Percentiles rank a stretch among this genome's conserved stretches.
Conservation (phyloP, 2,797 vertebrate species). For the Malurus splendens region DNA sequence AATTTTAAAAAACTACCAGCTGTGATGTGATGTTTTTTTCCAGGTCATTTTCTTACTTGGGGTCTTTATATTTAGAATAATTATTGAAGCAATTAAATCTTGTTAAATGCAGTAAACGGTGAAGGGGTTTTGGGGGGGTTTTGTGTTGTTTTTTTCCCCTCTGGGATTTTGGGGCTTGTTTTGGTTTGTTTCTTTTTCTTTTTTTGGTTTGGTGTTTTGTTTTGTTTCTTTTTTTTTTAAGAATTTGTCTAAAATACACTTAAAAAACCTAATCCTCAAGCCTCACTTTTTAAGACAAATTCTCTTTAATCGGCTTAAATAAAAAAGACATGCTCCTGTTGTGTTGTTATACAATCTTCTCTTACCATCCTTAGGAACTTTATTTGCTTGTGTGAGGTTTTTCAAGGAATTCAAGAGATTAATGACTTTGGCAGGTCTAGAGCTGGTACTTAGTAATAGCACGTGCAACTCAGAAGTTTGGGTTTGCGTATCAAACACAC, state of each 20-base stretch:
- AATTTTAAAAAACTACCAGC: not conserved
- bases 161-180: not conserved
- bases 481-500: not conserved
- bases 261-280: not conserved
- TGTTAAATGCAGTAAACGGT: not conserved
- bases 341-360: not conserved
- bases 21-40: not conserved
- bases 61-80: not conserved
- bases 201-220: not conserved
- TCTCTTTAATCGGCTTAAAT: not conserved
- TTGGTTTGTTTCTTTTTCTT: not conserved
- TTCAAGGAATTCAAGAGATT: not conserved
- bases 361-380: not conserved
- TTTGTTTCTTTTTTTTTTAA: not conserved
- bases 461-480: not conserved
- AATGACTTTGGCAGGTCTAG: not conserved
- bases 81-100: not conserved
- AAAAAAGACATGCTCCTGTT: not conserved
- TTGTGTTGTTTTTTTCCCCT: fast-evolving
- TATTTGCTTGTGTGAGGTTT: not conserved
- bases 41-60: not conserved
- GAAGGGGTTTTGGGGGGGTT: not conserved
- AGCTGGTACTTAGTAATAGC: not conserved
- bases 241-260: not conserved
- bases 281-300: not conserved